Conservation (phyloP, 2,797 vertebrate genomes). For the Onychomys torridus region DNA sequence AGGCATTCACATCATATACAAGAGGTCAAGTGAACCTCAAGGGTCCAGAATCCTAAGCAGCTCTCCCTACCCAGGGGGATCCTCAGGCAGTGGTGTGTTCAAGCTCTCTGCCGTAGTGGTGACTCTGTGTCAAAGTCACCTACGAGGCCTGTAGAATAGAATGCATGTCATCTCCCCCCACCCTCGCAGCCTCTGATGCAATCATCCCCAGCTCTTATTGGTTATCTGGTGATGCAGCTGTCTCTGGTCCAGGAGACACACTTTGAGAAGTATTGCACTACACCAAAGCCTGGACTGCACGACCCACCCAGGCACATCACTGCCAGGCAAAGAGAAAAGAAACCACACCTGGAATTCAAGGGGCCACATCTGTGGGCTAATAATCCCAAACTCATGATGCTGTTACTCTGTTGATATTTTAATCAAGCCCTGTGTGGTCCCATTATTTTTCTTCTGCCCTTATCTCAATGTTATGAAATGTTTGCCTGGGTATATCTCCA, state of each 20-base stretch:
- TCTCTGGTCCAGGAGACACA: background rate
- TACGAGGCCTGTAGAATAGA: background rate
- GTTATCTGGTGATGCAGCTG: background rate
- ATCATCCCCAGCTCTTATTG: background rate
- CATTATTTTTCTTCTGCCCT: slow-evolving; percentile 60
- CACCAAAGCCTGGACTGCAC: background rate
- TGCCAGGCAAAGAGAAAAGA: background rate
- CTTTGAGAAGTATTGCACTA: background rate
- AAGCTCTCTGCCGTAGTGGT: background rate
- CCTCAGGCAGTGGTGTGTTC: background rate
- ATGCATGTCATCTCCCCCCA: background rate
- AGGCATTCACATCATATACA: slow-evolving; percentile 22
- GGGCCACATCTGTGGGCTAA: background rate
- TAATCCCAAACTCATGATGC: background rate
- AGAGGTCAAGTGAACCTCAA: background rate
- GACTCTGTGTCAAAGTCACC: background rate
- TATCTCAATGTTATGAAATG: slow-evolving; percentile 59
- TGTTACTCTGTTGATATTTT: slow-evolving; percentile 52
- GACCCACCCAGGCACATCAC: background rate
- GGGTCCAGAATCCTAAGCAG: background rate
- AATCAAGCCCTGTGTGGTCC: slow-evolving; percentile 31
- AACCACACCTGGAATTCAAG: background rate
- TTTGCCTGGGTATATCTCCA: slow-evolving; percentile 52
- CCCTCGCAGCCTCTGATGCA: background rate
- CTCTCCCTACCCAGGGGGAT: background rate